phyloP scores from a whole-genome alignment of 2,113 vertebrate genomes.

The Chamaea fasciata region DNA sequence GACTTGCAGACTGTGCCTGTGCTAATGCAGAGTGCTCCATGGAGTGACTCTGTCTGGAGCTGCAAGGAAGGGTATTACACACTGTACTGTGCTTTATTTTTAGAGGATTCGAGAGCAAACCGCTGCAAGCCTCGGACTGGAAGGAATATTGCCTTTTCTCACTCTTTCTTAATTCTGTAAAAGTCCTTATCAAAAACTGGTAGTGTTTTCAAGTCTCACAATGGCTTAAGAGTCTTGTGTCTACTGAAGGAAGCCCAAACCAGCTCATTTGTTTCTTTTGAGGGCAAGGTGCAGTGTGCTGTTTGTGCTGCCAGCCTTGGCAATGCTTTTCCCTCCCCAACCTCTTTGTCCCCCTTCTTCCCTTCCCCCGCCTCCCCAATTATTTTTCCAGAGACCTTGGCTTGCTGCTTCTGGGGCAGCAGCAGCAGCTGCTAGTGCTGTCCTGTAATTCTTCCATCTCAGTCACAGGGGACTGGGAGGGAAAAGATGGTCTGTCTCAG shows the following conservation, averaged over 20 bases:
- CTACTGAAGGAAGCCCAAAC: not conserved
- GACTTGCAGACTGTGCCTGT: not conserved
- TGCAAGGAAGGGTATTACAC: not conserved
- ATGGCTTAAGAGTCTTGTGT: not conserved
- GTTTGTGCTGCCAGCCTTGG: conserved; percentile 3
- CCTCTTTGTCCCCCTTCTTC: conserved; percentile 40
- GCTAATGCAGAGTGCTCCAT: not conserved
- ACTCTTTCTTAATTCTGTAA: not conserved
- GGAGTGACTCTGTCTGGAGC: not conserved
- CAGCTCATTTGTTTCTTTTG: not conserved
- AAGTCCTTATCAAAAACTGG: not conserved
- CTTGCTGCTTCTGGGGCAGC: conserved; percentile 59
- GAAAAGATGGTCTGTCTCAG: conserved; percentile 58
- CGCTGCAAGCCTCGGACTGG: not conserved
- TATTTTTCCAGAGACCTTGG: conserved; percentile 56
- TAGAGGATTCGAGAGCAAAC: not conserved
- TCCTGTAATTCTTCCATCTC: conserved; percentile 62
- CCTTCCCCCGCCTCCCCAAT: conserved; percentile 41
- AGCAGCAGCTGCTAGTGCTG: conserved; percentile 63
- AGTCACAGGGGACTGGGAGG: conserved; percentile 60
- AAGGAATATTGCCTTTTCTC: not conserved
- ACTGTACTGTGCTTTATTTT: not conserved
- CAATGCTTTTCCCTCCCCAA: not conserved
- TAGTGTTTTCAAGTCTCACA: not conserved
- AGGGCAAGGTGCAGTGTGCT: not conserved